phyloP scores from a whole-genome alignment of 2,888 invertebrate species.

The Trissolcus brochymenae region DNA sequence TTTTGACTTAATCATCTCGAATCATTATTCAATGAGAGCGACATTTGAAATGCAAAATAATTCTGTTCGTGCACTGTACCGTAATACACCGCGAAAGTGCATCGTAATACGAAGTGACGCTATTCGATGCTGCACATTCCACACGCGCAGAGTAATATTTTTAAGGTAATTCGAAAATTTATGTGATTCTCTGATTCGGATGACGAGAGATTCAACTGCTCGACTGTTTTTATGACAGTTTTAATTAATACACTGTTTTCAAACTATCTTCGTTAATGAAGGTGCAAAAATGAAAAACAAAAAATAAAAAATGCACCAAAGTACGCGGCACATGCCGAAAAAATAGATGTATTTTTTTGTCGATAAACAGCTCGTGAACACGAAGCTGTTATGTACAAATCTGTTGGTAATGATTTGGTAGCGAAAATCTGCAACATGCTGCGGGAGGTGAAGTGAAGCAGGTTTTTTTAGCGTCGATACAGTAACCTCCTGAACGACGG shows the following conservation, averaged over 20 bases:
- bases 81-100: constrained; percentile 35
- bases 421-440: too few relatives aligned
- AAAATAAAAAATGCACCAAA: too few relatives aligned
- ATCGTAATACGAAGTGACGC: constrained; percentile 26
- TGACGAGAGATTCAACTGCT: background rate
- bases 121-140: background rate
- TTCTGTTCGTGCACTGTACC: constrained; percentile 35
- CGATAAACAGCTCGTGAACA: too few relatives aligned
- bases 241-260: too few relatives aligned
- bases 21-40: constrained; percentile 29
- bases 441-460: background rate
- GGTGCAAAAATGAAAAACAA: too few relatives aligned
- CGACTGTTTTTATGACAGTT: too few relatives aligned
- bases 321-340: too few relatives aligned
- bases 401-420: too few relatives aligned
- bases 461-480: constrained; percentile 33
- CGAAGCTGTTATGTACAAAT: too few relatives aligned
- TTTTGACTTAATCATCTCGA: constrained; percentile 33
- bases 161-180: constrained; percentile 27
- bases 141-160: constrained; percentile 1
- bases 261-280: too few relatives aligned
- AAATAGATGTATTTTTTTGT: too few relatives aligned
- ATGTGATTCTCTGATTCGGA: constrained; percentile 16
- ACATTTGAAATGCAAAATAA: constrained; percentile 48
- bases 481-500: constrained; percentile 49